A percentile compares a stretch with the other conserved stretches of the same genome.
Evolutionary conservation across 2,113 vertebrate genomes (phyloP).

Genomic region (Phylloscopus whistleri): DNA sequence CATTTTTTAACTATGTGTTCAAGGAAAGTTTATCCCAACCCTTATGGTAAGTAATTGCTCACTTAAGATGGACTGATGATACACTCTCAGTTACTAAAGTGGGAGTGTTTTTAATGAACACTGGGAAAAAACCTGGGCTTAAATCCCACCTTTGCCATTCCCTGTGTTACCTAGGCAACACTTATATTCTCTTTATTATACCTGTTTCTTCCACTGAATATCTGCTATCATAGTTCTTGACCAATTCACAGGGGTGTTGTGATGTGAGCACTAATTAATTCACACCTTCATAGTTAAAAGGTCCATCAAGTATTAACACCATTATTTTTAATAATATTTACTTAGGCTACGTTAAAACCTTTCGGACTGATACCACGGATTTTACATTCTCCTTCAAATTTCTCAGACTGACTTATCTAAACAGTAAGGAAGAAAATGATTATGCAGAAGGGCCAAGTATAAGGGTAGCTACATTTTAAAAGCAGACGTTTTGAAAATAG

Average conservation of each 20-base stretch:
- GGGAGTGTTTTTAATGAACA: neutral
- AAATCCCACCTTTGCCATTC: constrained; percentile 20
- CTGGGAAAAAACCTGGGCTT: neutral
- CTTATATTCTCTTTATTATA: constrained; percentile 8
- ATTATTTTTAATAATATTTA: neutral
- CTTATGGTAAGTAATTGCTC: accelerated
- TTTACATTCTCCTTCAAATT: neutral
- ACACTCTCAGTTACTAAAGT: neutral
- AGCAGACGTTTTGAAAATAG: neutral
- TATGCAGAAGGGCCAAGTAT: neutral
- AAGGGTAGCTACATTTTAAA: neutral
- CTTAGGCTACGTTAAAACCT: neutral
- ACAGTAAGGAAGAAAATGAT: neutral
- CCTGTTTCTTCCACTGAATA: neutral
- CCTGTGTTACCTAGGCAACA: constrained; percentile 9
- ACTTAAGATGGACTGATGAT: neutral
- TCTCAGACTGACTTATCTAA: constrained; percentile 10
- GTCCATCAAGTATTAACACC: neutral
- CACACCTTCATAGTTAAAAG: neutral
- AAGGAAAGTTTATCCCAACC: neutral
- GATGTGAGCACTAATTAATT: constrained; percentile 18
- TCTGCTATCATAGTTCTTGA: neutral
- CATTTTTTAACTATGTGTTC: neutral
- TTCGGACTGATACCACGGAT: neutral
- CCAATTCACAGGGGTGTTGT: neutral